Conservation (phyloP, 2,888 invertebrate species). For the Xanthia icteritia region DNA sequence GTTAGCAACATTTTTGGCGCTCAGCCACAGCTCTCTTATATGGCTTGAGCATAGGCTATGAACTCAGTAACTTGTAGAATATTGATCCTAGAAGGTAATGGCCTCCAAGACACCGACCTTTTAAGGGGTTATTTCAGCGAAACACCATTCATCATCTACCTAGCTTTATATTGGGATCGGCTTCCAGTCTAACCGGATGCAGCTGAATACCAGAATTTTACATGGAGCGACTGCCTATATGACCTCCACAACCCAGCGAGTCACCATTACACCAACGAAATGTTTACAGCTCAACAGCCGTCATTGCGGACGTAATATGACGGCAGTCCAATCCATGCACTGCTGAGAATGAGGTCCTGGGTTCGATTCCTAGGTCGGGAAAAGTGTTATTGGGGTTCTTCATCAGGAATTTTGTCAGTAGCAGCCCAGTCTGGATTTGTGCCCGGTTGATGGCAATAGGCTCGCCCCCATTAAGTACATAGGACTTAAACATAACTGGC, state of each 20-base stretch:
- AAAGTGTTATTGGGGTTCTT: not conserved
- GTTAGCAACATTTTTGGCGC: conserved; percentile 33
- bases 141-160: not conserved
- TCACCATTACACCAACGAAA: too few relatives aligned
- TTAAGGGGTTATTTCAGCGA: not conserved
- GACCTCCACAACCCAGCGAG: too few relatives aligned
- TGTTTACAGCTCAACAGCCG: too few relatives aligned
- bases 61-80: not conserved
- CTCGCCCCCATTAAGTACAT: not conserved
- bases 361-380: not conserved
- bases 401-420: not conserved
- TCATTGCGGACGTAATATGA: too few relatives aligned
- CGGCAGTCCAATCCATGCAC: too few relatives aligned
- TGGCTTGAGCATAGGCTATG: not conserved
- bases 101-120: not conserved
- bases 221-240: too few relatives aligned
- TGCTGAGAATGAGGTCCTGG: not conserved
- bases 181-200: too few relatives aligned
- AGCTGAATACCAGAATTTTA: too few relatives aligned
- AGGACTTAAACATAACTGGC: not conserved
- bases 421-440: not conserved
- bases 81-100: conserved; percentile 2
- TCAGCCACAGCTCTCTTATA: not conserved
- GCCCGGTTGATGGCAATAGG: not conserved
- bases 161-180: too few relatives aligned